Conservation (phyloP, 92 coral and sea anemone species). For the Pocillopora grandis region DNA sequence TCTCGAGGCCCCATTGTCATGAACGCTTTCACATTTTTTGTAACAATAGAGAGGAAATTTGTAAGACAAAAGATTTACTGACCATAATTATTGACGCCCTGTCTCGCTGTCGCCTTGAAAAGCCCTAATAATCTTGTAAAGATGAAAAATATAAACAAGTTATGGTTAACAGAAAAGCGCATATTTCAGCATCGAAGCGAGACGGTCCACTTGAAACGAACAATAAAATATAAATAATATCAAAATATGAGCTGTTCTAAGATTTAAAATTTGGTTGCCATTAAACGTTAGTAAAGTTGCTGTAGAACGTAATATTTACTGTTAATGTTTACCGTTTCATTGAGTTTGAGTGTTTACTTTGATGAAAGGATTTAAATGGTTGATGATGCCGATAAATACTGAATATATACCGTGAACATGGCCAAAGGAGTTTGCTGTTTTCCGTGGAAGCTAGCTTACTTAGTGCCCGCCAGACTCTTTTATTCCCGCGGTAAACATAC, state of each 20-base stretch:
- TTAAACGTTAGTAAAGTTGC: slow-evolving; percentile 11
- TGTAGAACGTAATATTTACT: slow-evolving; percentile 32
- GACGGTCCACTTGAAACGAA: not conserved
- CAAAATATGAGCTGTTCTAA: not conserved
- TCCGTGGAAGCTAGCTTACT: too few species aligned
- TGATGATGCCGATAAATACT: not conserved
- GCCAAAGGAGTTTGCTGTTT: too few species aligned
- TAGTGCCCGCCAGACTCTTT: too few species aligned
- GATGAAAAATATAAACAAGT: slow-evolving; percentile 34
- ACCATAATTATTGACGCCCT: slow-evolving; percentile 16
- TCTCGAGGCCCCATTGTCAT: slow-evolving; percentile 22
- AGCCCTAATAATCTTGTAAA: slow-evolving; percentile 17
- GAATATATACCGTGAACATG: too few species aligned
- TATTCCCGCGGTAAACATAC: too few species aligned
- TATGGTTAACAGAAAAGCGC: not conserved
- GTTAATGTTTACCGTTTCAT: slow-evolving; percentile 30
- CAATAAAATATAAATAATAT: not conserved
- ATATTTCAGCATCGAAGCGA: not conserved
- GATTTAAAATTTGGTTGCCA: too few species aligned
- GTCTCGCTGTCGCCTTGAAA: slow-evolving; percentile 12
- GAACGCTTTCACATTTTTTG: slow-evolving; percentile 19
- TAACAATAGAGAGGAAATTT: slow-evolving; percentile 35
- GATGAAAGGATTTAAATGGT: slow-evolving; percentile 4
- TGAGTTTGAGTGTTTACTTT: slow-evolving; percentile 45
- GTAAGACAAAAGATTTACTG: slow-evolving; percentile 36